Percentiles rank a stretch among this genome's conserved stretches.
Conservation (phyloP, 1,140 invertebrate genomes). For the Zeugodacus cucurbitae region DNA sequence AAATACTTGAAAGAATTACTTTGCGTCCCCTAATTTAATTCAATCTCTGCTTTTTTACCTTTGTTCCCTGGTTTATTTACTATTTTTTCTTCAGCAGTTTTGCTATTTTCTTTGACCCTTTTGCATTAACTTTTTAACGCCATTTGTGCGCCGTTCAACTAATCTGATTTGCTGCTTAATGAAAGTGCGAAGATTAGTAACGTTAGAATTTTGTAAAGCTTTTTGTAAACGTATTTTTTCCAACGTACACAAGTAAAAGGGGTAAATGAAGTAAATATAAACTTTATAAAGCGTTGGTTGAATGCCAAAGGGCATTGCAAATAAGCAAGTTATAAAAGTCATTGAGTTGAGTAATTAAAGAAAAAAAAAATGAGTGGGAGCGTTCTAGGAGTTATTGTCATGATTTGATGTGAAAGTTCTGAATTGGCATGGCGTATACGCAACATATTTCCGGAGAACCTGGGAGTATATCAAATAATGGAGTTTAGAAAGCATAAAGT, state of each 20-base stretch:
- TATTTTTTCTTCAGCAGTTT: not conserved
- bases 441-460: not conserved
- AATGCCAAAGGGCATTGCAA: not conserved
- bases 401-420: too few species aligned
- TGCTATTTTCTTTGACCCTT: not conserved
- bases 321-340: not conserved
- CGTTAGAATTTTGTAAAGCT: not conserved
- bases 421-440: not conserved
- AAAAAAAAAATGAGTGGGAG: too few species aligned
- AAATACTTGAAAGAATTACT: too few species aligned
- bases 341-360: not conserved
- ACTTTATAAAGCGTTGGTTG: not conserved
- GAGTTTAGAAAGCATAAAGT: too few species aligned
- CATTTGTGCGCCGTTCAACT: not conserved
- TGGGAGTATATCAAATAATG: too few species aligned
- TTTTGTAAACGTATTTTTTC: too few species aligned
- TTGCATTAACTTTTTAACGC: not conserved
- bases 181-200: not conserved
- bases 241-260: not conserved
- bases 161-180: not conserved
- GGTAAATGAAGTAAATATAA: not conserved
- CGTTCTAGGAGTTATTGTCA: too few species aligned
- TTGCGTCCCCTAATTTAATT: not conserved
- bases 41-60: not conserved
- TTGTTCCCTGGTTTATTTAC: not conserved